Evolutionary conservation across 23 tunicate species (phyloP).

Genomic region (Halocynthia aurantium): DNA sequence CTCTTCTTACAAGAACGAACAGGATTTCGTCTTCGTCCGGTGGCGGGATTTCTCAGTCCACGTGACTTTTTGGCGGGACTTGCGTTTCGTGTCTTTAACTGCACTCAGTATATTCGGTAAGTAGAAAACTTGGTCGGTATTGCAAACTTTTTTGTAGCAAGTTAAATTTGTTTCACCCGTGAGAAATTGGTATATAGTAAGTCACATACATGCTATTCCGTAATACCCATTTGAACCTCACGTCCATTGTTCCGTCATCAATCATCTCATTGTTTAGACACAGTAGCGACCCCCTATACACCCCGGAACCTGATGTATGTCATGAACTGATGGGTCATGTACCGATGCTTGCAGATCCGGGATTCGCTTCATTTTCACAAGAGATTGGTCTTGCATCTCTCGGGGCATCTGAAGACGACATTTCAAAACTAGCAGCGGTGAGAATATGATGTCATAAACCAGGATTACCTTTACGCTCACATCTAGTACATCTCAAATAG

Average conservation of each 20-base stretch:
- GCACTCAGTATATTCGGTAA: slow-evolving; percentile 91
- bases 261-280: slow-evolving; percentile 47
- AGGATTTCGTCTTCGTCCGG: slow-evolving; percentile 92
- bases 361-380: slow-evolving; percentile 90
- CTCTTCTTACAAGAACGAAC: slow-evolving; percentile 62
- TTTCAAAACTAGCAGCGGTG: slow-evolving; percentile 82
- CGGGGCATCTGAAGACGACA: slow-evolving; percentile 88
- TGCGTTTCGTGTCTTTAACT: slow-evolving; percentile 96
- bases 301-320: slow-evolving; percentile 98
- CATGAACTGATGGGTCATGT: slow-evolving; percentile 97
- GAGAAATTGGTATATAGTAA: no score
- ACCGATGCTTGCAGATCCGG: slow-evolving; percentile 84
- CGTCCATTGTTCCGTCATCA: no score
- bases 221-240: no score
- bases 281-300: slow-evolving; percentile 86
- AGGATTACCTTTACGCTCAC: no score
- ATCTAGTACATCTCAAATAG: no score
- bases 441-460: slow-evolving; percentile 7
- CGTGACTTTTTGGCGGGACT: slow-evolving; percentile 98
- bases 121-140: not conserved
- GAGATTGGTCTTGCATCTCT: slow-evolving; percentile 96
- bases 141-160: not conserved
- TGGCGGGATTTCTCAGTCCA: slow-evolving; percentile 90
- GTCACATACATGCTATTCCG: no score
- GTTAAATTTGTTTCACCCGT: no score